Evolutionary conservation across 2,797 vertebrate genomes (phyloP).

Genomic region (Cottoperca gobio): DNA sequence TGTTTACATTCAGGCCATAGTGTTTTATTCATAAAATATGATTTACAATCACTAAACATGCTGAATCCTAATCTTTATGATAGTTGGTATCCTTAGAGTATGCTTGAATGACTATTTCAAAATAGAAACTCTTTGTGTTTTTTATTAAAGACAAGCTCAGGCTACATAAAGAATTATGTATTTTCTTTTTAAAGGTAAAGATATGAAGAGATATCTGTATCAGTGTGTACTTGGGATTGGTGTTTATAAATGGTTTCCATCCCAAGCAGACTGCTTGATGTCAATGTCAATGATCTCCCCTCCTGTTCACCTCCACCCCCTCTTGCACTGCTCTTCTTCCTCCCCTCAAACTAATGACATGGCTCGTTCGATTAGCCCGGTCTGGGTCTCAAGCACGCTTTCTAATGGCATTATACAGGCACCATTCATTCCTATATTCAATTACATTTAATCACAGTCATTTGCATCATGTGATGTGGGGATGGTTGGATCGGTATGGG

Average conservation of each 20-base stretch:
- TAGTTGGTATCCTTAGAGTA: background rate
- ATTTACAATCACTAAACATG: conserved; percentile 4
- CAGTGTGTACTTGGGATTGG: conserved; percentile 14
- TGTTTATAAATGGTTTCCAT: conserved; percentile 63
- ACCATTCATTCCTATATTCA: conserved; percentile 87
- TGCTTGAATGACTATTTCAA: background rate
- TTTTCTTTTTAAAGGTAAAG: too few species aligned
- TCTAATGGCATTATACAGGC: conserved; percentile 83
- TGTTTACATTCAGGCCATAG: conserved; percentile 53
- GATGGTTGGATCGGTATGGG: conserved; percentile 35
- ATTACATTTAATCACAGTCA: conserved; percentile 86
- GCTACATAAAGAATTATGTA: background rate
- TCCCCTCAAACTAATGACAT: conserved; percentile 68
- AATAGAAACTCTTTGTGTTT: background rate
- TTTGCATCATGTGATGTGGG: conserved; percentile 84
- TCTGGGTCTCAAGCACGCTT: conserved; percentile 68
- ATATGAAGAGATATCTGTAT: background rate
- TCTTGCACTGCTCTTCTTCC: conserved; percentile 9
- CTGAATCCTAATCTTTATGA: background rate
- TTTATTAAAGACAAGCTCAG: background rate
- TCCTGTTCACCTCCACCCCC: conserved; percentile 49
- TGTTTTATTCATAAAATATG: conserved; percentile 7
- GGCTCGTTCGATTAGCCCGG: conserved; percentile 75
- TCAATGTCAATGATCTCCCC: conserved; percentile 67
- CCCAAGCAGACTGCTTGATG: conserved; percentile 66